These are phyloP conservation scores for Oligia strigilis DNA, from an alignment of 2,888 invertebrate species.

Conservation along the genomic window DNA sequence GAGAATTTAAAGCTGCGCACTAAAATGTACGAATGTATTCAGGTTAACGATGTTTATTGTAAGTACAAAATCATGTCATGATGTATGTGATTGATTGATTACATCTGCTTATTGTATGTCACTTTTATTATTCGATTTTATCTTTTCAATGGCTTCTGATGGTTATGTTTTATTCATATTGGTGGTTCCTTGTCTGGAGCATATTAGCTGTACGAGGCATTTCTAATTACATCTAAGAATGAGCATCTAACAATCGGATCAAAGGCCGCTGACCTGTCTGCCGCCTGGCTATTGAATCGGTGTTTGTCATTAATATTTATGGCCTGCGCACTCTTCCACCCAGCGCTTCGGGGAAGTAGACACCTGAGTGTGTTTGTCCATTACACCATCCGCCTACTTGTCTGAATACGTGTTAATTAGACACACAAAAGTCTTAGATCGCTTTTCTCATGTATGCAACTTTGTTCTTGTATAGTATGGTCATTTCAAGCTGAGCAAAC, in stretches of 20 bases:
- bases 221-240: conserved; percentile 85
- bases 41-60: conserved; percentile 79
- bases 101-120: conserved; percentile 67
- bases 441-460: conserved; percentile 42
- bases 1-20: conserved; percentile 66
- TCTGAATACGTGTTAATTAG: conserved; percentile 71
- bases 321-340: conserved; percentile 81
- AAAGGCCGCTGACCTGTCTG: conserved; percentile 86
- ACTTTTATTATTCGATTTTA: conserved; percentile 61
- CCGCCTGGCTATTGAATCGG: conserved; percentile 82
- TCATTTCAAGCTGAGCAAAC: conserved; percentile 54
- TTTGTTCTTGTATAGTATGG: conserved; percentile 42
- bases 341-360: conserved; percentile 83
- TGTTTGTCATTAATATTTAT: conserved; percentile 89
- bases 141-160: conserved; percentile 49
- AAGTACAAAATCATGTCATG: conserved; percentile 66
- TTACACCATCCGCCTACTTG: conserved; percentile 74
- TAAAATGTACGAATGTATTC: conserved; percentile 73
- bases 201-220: conserved; percentile 77
- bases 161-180: conserved; percentile 77
- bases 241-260: conserved; percentile 85
- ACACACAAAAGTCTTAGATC: conserved; percentile 57
- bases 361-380: conserved; percentile 82
- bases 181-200: conserved; percentile 70
- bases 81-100: conserved; percentile 73